phyloP scores from a whole-genome alignment of 2,888 invertebrate species.

The Pachydiplax longipennis region DNA sequence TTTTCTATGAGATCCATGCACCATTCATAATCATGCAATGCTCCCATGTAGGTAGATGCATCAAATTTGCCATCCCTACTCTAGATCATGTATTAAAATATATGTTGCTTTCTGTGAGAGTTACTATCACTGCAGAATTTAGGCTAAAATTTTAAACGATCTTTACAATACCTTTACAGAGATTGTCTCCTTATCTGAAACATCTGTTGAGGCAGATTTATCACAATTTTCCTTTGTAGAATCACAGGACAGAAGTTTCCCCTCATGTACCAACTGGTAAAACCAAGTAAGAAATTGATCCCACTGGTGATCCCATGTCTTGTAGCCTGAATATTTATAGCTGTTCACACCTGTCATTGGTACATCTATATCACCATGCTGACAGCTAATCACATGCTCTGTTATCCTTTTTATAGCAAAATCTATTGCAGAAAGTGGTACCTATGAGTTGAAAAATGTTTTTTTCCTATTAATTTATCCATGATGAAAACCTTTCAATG shows the following conservation, averaged over 20 bases:
- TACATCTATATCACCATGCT: constrained; percentile 73
- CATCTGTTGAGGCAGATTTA: background rate
- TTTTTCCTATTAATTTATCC: background rate
- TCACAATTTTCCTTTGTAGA: background rate
- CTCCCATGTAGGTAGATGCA: no score
- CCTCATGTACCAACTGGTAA: constrained; percentile 69
- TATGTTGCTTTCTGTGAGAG: no score
- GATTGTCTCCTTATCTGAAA: background rate
- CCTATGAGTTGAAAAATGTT: constrained; percentile 61
- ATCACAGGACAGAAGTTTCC: constrained; percentile 52
- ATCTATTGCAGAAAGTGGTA: constrained; percentile 79
- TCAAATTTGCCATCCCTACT: no score
- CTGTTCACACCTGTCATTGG: constrained; percentile 46
- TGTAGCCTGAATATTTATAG: background rate
- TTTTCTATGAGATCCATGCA: no score
- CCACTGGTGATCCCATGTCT: constrained; percentile 84
- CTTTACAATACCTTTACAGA: background rate
- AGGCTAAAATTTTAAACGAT: background rate
- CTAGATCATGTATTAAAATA: no score
- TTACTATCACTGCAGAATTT: background rate
- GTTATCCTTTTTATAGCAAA: constrained; percentile 82
- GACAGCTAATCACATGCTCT: constrained; percentile 68
- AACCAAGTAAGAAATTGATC: constrained; percentile 80
- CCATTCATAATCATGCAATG: no score
- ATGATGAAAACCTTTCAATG: background rate